Evolutionary conservation across 2,888 invertebrate genomes (phyloP).

Genomic region (Macrosiphum euphorbiae): DNA sequence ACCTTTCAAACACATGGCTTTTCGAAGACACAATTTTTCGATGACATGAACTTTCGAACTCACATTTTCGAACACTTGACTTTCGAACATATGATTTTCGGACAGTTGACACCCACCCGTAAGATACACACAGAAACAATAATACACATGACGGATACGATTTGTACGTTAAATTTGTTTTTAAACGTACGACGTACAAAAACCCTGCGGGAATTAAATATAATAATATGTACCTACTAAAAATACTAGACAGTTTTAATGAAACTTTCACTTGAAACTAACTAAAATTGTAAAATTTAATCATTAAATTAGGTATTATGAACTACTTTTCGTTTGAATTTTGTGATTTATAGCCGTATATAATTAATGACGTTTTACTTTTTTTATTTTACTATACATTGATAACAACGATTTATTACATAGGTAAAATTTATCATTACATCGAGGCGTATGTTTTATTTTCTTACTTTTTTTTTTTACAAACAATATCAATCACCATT

Average conservation of each 20-base stretch:
- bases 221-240: no score
- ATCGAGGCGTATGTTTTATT: background rate
- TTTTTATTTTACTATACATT: background rate
- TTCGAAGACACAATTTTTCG: no score
- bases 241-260: background rate
- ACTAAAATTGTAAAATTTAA: background rate
- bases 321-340: background rate
- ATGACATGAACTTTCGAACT: no score
- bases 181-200: background rate
- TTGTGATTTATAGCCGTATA: slow-evolving; percentile 40
- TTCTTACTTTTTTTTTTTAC: background rate
- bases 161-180: background rate
- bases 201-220: background rate
- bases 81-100: no score
- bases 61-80: no score
- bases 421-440: background rate
- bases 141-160: background rate
- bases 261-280: background rate
- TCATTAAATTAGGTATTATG: background rate
- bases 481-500: background rate
- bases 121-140: background rate
- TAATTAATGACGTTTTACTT: slow-evolving; percentile 17
- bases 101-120: no score
- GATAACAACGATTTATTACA: background rate
- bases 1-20: no score